Evolutionary conservation across 2,888 invertebrate genomes (phyloP).

Genomic region (Apamea monoglypha): DNA sequence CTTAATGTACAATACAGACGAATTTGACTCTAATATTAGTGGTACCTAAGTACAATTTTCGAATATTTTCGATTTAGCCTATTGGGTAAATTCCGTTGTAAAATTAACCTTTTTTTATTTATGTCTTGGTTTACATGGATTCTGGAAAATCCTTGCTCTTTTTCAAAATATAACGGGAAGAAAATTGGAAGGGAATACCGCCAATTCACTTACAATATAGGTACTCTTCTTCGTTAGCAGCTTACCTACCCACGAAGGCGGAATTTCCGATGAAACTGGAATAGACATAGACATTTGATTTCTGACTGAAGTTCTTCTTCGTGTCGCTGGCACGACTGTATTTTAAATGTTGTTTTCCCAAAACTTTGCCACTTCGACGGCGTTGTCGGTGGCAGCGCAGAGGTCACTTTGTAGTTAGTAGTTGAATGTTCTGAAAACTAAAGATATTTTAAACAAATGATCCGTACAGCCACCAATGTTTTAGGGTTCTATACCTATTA

Average conservation of each 20-base stretch:
- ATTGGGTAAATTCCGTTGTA: not conserved
- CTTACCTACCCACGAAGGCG: not conserved
- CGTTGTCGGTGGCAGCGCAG: too few relatives aligned
- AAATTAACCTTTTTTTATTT: not conserved
- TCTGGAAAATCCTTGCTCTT: not conserved
- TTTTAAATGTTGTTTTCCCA: too few relatives aligned
- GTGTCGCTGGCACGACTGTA: too few relatives aligned
- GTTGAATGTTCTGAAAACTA: not conserved
- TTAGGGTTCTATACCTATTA: not conserved
- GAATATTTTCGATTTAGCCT: not conserved
- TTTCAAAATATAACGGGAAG: not conserved
- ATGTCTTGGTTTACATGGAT: not conserved
- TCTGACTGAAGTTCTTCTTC: not conserved
- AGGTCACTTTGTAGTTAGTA: too few relatives aligned
- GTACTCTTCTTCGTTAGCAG: not conserved
- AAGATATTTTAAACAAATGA: not conserved
- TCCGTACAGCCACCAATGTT: not conserved
- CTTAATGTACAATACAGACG: constrained; percentile 56
- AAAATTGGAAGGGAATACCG: not conserved
- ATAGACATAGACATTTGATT: not conserved
- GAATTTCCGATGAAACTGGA: not conserved
- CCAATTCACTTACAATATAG: not conserved
- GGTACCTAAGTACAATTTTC: constrained; percentile 2
- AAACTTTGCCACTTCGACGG: too few relatives aligned
- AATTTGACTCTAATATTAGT: constrained; percentile 46